Evolutionary conservation across 2,888 invertebrate species (phyloP).

Genomic region (Unio pictorum): DNA sequence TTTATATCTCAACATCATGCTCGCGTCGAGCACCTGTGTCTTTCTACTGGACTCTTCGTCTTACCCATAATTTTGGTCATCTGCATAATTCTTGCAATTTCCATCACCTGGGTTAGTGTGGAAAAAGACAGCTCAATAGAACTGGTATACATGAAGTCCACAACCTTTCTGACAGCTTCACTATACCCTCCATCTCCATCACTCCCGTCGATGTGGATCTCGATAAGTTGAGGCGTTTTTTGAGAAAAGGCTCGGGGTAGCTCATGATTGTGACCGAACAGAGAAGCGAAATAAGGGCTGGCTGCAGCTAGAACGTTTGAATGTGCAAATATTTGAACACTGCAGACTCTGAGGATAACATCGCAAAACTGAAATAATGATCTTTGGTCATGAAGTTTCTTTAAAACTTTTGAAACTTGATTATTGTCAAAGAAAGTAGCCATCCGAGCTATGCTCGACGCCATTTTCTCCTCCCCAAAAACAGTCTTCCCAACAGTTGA

Average conservation of each 20-base stretch:
- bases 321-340: slow-evolving; percentile 63
- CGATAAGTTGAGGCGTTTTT: slow-evolving; percentile 66
- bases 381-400: slow-evolving; percentile 56
- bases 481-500: neutral
- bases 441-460: slow-evolving; percentile 18
- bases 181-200: slow-evolving; percentile 54
- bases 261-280: slow-evolving; percentile 60
- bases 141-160: slow-evolving; percentile 68
- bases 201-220: slow-evolving; percentile 66
- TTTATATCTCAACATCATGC: too few relatives aligned
- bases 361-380: slow-evolving; percentile 63
- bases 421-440: slow-evolving; percentile 39
- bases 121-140: slow-evolving; percentile 44
- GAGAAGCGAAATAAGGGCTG: slow-evolving; percentile 65
- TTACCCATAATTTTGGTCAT: slow-evolving; percentile 51
- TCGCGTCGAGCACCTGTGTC: too few relatives aligned
- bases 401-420: slow-evolving; percentile 33
- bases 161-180: slow-evolving; percentile 59
- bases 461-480: slow-evolving; percentile 42
- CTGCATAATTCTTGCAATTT: slow-evolving; percentile 68
- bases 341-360: slow-evolving; percentile 65
- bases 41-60: neutral
- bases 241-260: slow-evolving; percentile 66
- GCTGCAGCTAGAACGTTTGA: slow-evolving; percentile 67
- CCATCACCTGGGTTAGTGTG: slow-evolving; percentile 53